Evolutionary conservation across 2,113 vertebrate species (phyloP), one percentile per base, ranked within the genome.

Genomic region (Phylloscopus trochiloides): DNA sequence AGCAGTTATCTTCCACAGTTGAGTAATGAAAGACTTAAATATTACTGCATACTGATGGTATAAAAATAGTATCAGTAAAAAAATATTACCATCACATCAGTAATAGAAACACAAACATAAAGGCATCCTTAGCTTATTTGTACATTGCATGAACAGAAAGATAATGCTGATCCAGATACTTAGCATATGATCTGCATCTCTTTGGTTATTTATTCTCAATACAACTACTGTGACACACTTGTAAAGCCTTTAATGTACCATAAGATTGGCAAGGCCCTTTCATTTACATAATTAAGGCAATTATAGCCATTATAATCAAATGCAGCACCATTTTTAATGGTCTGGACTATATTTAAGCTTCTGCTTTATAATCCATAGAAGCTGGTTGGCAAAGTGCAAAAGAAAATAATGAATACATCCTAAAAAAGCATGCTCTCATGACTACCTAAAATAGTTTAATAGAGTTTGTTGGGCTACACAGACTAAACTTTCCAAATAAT

Each of bases 271-370:
- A 94, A 85, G 36, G n/a, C 18, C 40, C 24, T 36, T 78, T 70
- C 59, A 88, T 90, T 92, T 95, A 84, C 78, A 90, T 92, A 93
- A 97, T 92, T 95, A 96, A 88, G 57, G 88, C 88, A 92, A 96
- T 93, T 95, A 92, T 45, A 92, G 31, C 57, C 58, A 82, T 82
- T 91, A 85, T 71, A 91, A 96, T 83, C 0, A 5, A 96, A 96
- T 54, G 51, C 25, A 91, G 75, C 63, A 87, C 62, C 25, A 73
- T 91, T 97, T 95, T 95, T 86, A 96, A 91, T 90, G 34, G 32
- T 66, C 50, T 85, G 88, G 84, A 77, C 82, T 75, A 76, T 85
- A 93, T 91, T 84, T 87, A 96, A 91, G 51, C 42, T 92, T 95
- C 59, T 20, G 40, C 13, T 91, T 81, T 55, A 88, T 59, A 95